Base-by-base conservation (phyloP, 2,797 vertebrate species). In the Loris lydekkerianus region DNA sequence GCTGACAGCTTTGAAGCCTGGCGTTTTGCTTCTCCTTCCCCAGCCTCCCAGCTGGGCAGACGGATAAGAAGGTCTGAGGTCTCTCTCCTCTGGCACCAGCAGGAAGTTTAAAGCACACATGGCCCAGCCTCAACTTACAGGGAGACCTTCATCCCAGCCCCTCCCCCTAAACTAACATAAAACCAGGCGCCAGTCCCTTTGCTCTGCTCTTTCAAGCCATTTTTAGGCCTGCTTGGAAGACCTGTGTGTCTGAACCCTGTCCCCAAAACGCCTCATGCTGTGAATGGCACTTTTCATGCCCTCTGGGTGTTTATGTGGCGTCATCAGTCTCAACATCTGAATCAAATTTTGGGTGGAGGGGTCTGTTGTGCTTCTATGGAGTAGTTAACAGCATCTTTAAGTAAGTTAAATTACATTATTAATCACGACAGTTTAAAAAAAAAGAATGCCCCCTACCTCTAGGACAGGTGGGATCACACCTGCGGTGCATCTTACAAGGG, bases 21-120 rank as follows among this genome's bases (percentile, higher is more conserved):
- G 31, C 65, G 3, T 1, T 18, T 7, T 1, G 43, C 4, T 0
- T 0, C 34, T 17, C 31, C 14, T 37, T 11, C 2, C 46, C 58
- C 23, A 40, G 7, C 3, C 13, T 93, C 43, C 13, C 34, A 6
- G 5, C 1, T 10, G 40, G n/a, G 13, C 20, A 75, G 25, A n/a
- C 25, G 37, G 37, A 0, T 31, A 23, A 25, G 69, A 20, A 18
- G 1, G 27, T 43, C 20, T 4, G 4, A 58, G 3, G 0, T 5
- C 9, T 46, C 15, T 29, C 34, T 29, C 27, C 34, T 61, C 34
- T 27, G 58, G 7, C 40, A 13, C 29, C 73, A 63, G 3, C 0
- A 4, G 10, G 21, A 17, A 60, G 40, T 17, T 49, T 34, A 11
- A 31, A 43, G 7, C 37, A 31, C 21, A n/a, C 1, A 0, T 2